Base-by-base conservation (phyloP, 2,888 invertebrate species). In the Apotomis turbidana region DNA sequence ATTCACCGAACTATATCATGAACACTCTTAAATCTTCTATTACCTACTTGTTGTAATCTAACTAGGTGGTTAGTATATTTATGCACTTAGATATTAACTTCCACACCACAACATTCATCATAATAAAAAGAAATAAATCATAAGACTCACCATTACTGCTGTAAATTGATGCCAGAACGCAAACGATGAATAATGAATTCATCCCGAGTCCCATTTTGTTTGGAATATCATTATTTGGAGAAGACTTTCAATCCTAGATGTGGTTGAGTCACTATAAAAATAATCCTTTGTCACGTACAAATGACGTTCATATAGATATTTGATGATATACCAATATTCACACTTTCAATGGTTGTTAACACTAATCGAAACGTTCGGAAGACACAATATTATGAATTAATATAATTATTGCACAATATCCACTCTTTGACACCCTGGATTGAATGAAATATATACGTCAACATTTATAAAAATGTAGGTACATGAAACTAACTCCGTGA, bases 401-500 rank as follows among this genome's bases (percentile, higher is more conserved):
- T 5, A 46, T 49, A 49, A 38, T 54, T 54, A 54, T 67, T 71
- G 60, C 71, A 55, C 66, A 71, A 71, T 55, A 55, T 61, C 15
- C 9, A 59, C 41, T 4, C 9, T 5, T 9, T n/a, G 9, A 12
- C n/a, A 46, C 5, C 27, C 13, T 12, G 49, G 27, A 54, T 67
- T 61, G 36, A 57, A 27, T 52, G 44, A 15, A 9, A 46, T 4
- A n/a, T 68, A 73, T 73, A 84, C 85, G 85, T 83, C 80, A 77
- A 75, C 79, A 73, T 77, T 72, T 74, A 81, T 55, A 81, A 79
- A 79, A 78, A 80, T 78, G 75, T n/a, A n/a, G n/a, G n/a, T 76
- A 80, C 78, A 79, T 76, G 80, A 72, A 79, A 87, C 85, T 88
- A 79, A 83, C 80, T 79, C 80, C 76, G 74, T 80, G 83, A 82